Evolutionary conservation across 1,140 invertebrate species (phyloP), one percentile per base, ranked within the genome.

Genomic region (Monomorium pharaonis): DNA sequence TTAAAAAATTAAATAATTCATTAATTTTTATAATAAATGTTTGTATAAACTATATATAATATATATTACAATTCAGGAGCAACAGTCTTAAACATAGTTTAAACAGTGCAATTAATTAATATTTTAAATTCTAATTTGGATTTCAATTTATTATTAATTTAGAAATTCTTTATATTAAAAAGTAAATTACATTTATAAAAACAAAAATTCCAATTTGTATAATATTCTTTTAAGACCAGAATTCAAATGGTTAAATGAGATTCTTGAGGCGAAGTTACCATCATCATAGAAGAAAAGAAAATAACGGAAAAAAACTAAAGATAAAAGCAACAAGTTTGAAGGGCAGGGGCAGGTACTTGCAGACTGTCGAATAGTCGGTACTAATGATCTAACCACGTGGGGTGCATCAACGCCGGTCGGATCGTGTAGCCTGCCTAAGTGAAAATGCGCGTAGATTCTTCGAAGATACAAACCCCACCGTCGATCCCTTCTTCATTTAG

Each of bases 381-480:
- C 93, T 94, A 94, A 94, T 93, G 93, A 94, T 94, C 92, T 88
- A 90, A 87, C 89, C 89, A 88, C 91, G 74, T 80, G 77, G 77
- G 75, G 72, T 78, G 72, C 84, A 78, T 84, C 72, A 69, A 86
- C 54, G 91, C 90, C 91, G 90, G 92, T 93, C 42, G 37, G 27
- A 92, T 93, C 94, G 93, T 94, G 94, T 94, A 94, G 93, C 90
- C 10, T 90, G 58, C 92, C 93, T 94, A 94, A 94, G 94, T 94
- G 93, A 94, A 94, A 94, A 94, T 94, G 89, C 92, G 92, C 93
- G 93, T 94, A 94, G 94, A 94, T 94, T 89, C 91, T 91, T 89
- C 88, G 69, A 86, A 93, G 93, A 94, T 92, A 94, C 88, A 92
- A 85, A 80, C 54, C 69, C 44, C 33, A 42, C 30, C 67, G 76